Percentiles rank a stretch among this genome's conserved stretches.
These are phyloP conservation scores for Eledona agricola DNA, from an alignment of 2,888 invertebrate genomes.

Conservation along the genomic window DNA sequence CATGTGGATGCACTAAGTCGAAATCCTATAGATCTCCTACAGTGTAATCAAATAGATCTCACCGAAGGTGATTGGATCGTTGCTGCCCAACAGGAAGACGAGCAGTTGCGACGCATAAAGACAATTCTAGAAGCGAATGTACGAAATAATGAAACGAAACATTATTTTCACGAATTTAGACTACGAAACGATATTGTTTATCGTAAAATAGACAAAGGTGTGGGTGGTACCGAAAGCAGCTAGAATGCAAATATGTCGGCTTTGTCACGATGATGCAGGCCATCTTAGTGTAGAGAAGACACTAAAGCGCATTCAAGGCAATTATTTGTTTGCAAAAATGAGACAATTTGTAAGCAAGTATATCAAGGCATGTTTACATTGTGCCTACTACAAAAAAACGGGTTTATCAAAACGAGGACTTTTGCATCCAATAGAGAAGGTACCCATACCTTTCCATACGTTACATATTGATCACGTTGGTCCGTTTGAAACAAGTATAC, in stretches of 20 bases:
- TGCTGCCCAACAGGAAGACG: too few species aligned
- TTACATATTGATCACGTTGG: too few species aligned
- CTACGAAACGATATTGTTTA: conserved; percentile 36
- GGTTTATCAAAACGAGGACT: conserved; percentile 44
- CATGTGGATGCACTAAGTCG: too few species aligned
- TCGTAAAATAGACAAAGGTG: too few species aligned
- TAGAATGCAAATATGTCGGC: conserved; percentile 40
- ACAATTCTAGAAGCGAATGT: conserved; percentile 51
- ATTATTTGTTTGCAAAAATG: conserved; percentile 45
- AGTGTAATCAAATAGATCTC: too few species aligned
- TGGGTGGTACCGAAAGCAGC: conserved; percentile 33
- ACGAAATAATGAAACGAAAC: conserved; percentile 43
- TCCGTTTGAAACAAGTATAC: conserved; percentile 44
- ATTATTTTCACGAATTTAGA: conserved; percentile 39
- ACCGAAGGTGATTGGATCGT: too few species aligned
- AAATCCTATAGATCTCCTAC: too few species aligned
- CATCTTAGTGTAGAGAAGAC: too few species aligned
- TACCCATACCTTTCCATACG: too few species aligned
- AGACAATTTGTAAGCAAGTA: conserved; percentile 48
- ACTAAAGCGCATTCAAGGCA: too few species aligned
- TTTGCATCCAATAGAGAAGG: conserved; percentile 47
- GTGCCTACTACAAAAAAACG: conserved; percentile 49
- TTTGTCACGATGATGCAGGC: conserved; percentile 42
- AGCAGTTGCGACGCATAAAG: conserved; percentile 46
- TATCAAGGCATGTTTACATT: conserved; percentile 49